Evolutionary conservation across 2,797 vertebrate genomes (phyloP), one percentile per base, ranked within the genome.

Genomic region (Tamandua tetradactyla): DNA sequence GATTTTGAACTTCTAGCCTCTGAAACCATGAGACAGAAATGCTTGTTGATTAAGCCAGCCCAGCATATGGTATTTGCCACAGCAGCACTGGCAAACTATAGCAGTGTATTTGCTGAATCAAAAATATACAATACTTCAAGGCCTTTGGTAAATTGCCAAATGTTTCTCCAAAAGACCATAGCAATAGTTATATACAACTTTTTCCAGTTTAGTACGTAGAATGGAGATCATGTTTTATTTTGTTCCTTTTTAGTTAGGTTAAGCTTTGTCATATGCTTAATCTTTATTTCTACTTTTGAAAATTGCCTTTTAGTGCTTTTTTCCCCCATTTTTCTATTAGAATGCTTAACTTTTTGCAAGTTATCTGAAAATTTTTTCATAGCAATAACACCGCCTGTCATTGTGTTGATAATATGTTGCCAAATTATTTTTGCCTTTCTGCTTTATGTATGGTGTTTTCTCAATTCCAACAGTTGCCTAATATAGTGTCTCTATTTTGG

Each of bases 51-150:
- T 52, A 52, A 52, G 49, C 49, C 13, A 52, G 52, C 49, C 49
- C 49, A 52, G 49, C 17, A 17, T 52, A 52, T 52, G 49, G 14
- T 52, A 52, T 52, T 52, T 52, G 17, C 52, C 49, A 52, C 17
- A 52, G 14, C 49, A 52, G 49, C 49, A 14, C 49, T 52, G 49
- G 14, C 49, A n/a, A n/a, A n/a, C n/a, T n/a, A n/a, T n/a, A n/a
- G n/a, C n/a, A n/a, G n/a, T n/a, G n/a, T n/a, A n/a, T 80, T 95
- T 95, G 30, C 59, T 95, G 44, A 95, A 89, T 66, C n/a, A 87
- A 93, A 89, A 87, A 81, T 55, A 74, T 22, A 55, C 25, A 76
- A 68, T 32, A 35, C 61, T 82, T 83, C 49, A 86, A 83, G n/a
- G 11, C 17, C 92, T 93, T 87, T 87, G 37, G 47, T 68, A 80